These are phyloP conservation scores for Bos javanicus DNA, from an alignment of 2,113 vertebrate genomes.

Conservation along the genomic window DNA sequence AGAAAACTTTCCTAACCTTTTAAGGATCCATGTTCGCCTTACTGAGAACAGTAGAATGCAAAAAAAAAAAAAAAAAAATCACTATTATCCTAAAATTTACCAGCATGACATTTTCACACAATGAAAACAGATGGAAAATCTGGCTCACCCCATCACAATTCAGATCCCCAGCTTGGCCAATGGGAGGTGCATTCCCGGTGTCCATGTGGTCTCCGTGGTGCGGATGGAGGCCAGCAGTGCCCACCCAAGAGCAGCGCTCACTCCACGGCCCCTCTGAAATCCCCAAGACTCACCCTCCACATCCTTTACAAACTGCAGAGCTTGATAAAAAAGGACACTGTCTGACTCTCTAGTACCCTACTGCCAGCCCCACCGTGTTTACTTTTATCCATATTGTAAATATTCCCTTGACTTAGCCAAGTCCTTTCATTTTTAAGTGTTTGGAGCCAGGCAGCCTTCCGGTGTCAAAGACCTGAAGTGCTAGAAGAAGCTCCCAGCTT, in stretches of 20 bases:
- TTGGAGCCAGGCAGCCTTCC: constrained; percentile 21
- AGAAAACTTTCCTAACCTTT: background rate
- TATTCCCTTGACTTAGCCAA: constrained; percentile 11
- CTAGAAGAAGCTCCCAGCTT: background rate
- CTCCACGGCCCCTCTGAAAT: background rate
- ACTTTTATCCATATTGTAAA: constrained; percentile 9
- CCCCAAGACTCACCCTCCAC: background rate
- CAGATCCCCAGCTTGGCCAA: background rate
- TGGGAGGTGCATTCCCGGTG: background rate
- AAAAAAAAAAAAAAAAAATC: background rate
- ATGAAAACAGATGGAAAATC: background rate
- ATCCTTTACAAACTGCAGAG: background rate
- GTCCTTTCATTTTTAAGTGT: constrained; percentile 4
- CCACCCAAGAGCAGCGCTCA: background rate
- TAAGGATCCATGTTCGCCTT: background rate
- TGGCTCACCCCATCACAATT: background rate
- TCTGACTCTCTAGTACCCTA: background rate
- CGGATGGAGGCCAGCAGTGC: rapidly evolving
- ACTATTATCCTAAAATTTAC: background rate
- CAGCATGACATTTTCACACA: background rate
- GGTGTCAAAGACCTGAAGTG: background rate
- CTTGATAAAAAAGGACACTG: background rate
- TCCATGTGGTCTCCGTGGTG: rapidly evolving
- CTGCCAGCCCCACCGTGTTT: background rate
- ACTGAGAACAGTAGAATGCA: background rate